Base-by-base conservation (phyloP, 2,888 invertebrate genomes). In the Folsomia manolachei region DNA sequence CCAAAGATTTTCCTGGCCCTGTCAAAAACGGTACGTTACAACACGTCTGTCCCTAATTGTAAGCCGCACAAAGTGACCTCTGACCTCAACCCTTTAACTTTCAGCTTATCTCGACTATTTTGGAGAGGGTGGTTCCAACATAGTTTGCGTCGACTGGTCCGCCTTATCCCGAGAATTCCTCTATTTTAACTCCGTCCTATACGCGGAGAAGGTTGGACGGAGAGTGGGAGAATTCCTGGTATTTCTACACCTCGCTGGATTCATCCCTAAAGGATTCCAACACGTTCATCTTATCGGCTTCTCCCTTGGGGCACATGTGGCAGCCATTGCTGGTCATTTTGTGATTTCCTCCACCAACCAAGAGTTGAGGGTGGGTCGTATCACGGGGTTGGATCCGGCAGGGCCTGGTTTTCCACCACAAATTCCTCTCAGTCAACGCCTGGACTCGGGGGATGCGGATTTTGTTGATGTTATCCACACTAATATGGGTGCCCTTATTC, bases 391-490 rank as follows among this genome's bases (percentile, higher is more conserved):
- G 4, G 39, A 39, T 14, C 39, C 39, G 4, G 39, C 39, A 9
- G 39, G 39, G 14, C 39, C 39, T 9, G 39, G 39, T 52, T 79
- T 78, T 39, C 69, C 75, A 1, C 73, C 75, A 1, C 27, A 73
- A 21, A 73, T 77, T 1, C 75, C 79, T 2, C 53, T 74, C 2
- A 72, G 66, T 19, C 69, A 73, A 9, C 84, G 86, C 63, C 83
- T 92, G 65, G 90, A 90, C 77, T 83, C 83, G 25, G 86, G 85
- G 1, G 91, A 91, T 82, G 91, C 91, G 0, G 83, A 86, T n/a
- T 92, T 91, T 81, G 92, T 89, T 0, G 92, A 92, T 82, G 87
- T 91, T 11, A 78, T 78, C 21, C 73, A 73, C 61, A 71, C 75
- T 7, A 75, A 71, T 52, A 71, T 72, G 64, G 63, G 60, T 26